Conservation (phyloP, 2,113 vertebrate species). For the Chloropsis hardwickii region DNA sequence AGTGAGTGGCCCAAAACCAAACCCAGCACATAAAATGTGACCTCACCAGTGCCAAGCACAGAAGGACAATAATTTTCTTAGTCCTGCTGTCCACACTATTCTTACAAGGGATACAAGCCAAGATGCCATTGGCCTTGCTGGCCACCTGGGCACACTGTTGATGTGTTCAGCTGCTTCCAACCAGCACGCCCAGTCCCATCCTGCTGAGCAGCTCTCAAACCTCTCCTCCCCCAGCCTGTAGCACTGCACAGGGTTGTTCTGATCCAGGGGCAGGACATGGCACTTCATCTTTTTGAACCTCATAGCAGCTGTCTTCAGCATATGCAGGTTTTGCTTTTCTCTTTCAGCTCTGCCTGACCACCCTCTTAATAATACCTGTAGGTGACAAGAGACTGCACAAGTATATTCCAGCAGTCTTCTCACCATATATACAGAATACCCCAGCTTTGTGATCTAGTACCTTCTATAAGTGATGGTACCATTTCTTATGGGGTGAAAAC, state of each 20-base stretch:
- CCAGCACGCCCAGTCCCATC: rapidly evolving
- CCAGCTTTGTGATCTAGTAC: not conserved
- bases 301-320: not conserved
- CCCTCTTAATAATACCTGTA: not conserved
- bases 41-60: not conserved
- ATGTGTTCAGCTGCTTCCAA: not conserved
- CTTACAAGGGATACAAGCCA: not conserved
- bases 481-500: not conserved
- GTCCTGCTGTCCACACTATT: not conserved
- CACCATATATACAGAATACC: not conserved
- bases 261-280: not conserved
- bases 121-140: not conserved
- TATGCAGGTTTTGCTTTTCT: not conserved
- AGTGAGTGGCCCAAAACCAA: not conserved
- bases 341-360: not conserved
- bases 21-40: rapidly evolving
- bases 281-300: not conserved
- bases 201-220: not conserved
- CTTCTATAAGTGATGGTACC: not conserved
- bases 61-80: too few species aligned
- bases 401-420: not conserved
- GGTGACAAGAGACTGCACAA: not conserved
- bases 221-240: not conserved
- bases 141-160: not conserved
- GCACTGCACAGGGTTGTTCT: not conserved